phyloP scores from a whole-genome alignment of 2,888 invertebrate genomes.

The Asteroscopus sphinx region DNA sequence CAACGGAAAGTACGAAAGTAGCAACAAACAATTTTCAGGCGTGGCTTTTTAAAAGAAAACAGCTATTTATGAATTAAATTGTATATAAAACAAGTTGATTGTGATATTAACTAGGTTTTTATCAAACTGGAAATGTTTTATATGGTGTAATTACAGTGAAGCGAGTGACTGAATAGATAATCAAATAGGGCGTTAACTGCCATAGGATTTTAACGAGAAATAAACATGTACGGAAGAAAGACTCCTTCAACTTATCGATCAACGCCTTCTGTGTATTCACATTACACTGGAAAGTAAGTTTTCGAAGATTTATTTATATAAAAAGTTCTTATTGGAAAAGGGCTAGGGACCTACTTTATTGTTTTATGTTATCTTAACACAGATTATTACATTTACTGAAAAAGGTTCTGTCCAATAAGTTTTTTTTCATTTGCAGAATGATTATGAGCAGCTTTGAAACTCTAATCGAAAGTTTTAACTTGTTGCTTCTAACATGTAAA shows the following conservation, averaged over 20 bases:
- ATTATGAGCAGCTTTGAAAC: not conserved
- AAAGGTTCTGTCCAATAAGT: slow-evolving; percentile 1
- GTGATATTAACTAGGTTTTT: slow-evolving; percentile 10
- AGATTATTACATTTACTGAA: slow-evolving; percentile 10
- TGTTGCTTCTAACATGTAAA: not conserved
- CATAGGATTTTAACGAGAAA: slow-evolving; percentile 40
- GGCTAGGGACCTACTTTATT: not conserved
- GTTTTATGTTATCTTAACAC: slow-evolving; percentile 4
- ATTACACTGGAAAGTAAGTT: slow-evolving; percentile 93
- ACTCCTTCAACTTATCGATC: slow-evolving; percentile 95
- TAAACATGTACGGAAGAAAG: slow-evolving; percentile 92
- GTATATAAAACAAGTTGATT: slow-evolving; percentile 17
- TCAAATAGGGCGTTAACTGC: slow-evolving; percentile 61
- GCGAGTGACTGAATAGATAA: slow-evolving; percentile 35
- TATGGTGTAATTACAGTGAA: slow-evolving; percentile 22
- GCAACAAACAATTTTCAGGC: slow-evolving; percentile 68
- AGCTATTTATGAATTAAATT: slow-evolving; percentile 59
- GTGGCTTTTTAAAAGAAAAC: slow-evolving; percentile 63
- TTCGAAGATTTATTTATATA: slow-evolving; percentile 5
- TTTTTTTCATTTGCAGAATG: slow-evolving; percentile 1
- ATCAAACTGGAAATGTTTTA: slow-evolving; percentile 20
- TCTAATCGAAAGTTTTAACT: too few relatives aligned
- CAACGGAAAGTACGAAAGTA: slow-evolving; percentile 57
- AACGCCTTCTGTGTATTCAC: slow-evolving; percentile 96
- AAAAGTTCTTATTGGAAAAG: slow-evolving; percentile 32